These are phyloP conservation scores for Pyrocoelia pectoralis DNA, from an alignment of 2,888 invertebrate species.

Conservation along the genomic window DNA sequence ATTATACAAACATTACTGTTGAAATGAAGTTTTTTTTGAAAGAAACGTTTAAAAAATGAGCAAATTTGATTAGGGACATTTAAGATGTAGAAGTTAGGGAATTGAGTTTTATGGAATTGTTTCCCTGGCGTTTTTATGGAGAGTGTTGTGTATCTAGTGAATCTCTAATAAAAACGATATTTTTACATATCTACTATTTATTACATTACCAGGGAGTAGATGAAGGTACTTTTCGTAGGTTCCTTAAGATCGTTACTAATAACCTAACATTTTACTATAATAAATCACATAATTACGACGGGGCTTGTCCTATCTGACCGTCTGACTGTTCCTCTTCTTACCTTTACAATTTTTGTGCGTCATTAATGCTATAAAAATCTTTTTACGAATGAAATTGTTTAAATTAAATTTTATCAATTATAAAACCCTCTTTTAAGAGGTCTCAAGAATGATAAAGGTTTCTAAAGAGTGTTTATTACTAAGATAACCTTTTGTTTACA, in stretches of 20 bases:
- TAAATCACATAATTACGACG: neutral
- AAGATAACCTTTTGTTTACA: constrained; percentile 27
- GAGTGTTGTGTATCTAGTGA: constrained; percentile 53
- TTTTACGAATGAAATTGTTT: constrained; percentile 2
- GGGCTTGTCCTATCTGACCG: constrained; percentile 31
- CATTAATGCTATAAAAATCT: constrained; percentile 35
- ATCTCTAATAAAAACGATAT: constrained; percentile 47
- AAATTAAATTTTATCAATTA: constrained; percentile 11
- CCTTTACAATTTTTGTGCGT: constrained; percentile 46
- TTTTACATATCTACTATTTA: constrained; percentile 54
- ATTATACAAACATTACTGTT: no score
- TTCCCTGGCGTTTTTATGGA: constrained; percentile 52
- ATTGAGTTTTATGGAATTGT: constrained; percentile 38
- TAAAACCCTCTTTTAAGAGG: no score
- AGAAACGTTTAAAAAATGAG: neutral
- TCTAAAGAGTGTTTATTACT: constrained; percentile 17
- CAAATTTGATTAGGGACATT: constrained; percentile 37
- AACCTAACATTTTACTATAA: constrained; percentile 1
- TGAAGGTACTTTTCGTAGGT: constrained; percentile 52
- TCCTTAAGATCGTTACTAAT: constrained; percentile 9
- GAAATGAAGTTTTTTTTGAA: no score
- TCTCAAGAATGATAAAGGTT: neutral
- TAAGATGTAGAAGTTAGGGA: constrained; percentile 24
- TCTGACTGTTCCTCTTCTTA: constrained; percentile 45
- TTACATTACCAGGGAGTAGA: constrained; percentile 56